These are phyloP conservation scores for Heliothis peltigera DNA, from an alignment of 2,888 invertebrate genomes.

Conservation along the genomic window DNA sequence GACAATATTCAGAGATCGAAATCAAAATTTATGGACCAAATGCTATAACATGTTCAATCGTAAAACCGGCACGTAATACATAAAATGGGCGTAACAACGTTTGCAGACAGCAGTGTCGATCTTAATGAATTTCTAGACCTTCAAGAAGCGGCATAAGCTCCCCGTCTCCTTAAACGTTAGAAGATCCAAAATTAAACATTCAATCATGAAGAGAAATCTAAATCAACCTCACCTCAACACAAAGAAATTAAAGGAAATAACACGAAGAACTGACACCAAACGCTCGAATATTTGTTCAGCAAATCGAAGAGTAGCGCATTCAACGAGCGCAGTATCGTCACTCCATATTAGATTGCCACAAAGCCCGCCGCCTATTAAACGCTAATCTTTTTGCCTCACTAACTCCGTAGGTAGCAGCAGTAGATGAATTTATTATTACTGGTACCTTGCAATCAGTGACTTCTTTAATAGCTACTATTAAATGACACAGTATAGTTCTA, in stretches of 20 bases:
- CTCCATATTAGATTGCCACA: constrained; percentile 38
- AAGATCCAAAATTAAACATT: constrained; percentile 4
- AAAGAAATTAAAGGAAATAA: background rate
- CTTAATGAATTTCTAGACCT: constrained; percentile 19
- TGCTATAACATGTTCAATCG: constrained; percentile 71
- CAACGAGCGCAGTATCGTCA: background rate
- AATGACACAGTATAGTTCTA: constrained; percentile 47
- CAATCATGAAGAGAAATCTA: background rate
- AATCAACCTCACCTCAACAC: constrained; percentile 9
- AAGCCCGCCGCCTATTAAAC: constrained; percentile 32
- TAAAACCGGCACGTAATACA: constrained; percentile 74
- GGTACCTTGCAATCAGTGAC: constrained; percentile 12
- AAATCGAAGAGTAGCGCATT: constrained; percentile 7
- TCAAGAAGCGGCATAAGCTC: background rate
- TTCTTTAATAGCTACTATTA: constrained; percentile 32
- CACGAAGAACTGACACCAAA: background rate
- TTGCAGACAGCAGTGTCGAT: constrained; percentile 30
- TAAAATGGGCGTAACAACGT: constrained; percentile 62
- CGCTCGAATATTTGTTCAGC: background rate
- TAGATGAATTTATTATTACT: constrained; percentile 35
- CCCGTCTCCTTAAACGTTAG: no score
- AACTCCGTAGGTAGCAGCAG: constrained; percentile 16
- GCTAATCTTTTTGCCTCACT: constrained; percentile 30
- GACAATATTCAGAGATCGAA: constrained; percentile 70
- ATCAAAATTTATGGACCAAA: constrained; percentile 73